Conservation (phyloP, 2,797 vertebrate species). For the Phataginus tetradactyla region DNA sequence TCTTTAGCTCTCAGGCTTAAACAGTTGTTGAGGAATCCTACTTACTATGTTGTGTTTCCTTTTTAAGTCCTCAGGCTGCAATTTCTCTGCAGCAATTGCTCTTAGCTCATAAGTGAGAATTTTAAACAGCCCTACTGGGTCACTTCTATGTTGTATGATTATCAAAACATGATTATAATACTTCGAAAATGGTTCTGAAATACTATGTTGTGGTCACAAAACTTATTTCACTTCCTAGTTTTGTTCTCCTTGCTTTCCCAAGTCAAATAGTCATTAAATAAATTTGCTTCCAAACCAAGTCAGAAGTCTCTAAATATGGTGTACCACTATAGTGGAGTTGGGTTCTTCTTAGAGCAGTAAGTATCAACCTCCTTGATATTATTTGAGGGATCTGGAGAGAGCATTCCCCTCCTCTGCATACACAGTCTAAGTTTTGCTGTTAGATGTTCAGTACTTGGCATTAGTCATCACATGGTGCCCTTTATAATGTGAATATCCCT, state of each 20-base stretch:
- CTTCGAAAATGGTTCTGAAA: slow-evolving; percentile 3
- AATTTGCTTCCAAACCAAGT: not conserved
- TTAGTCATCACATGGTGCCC: not conserved
- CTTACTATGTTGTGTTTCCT: not conserved
- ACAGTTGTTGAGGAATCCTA: not conserved
- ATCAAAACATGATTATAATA: not conserved
- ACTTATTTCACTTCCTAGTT: not conserved
- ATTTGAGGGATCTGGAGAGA: not conserved
- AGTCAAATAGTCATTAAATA: slow-evolving; percentile 22
- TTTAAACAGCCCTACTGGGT: not conserved
- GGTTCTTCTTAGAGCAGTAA: not conserved
- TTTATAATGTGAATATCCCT: not conserved
- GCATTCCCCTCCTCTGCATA: not conserved
- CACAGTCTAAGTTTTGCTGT: not conserved
- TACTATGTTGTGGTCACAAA: not conserved
- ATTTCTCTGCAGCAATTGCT: slow-evolving; percentile 25
- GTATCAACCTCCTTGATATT: not conserved
- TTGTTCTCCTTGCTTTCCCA: not conserved
- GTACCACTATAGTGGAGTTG: not conserved
- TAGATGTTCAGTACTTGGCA: not conserved
- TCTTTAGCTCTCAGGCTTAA: not conserved
- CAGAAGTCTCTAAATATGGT: not conserved
- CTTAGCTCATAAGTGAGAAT: not conserved
- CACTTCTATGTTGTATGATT: not conserved
- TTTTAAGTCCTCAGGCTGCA: not conserved